Evolutionary conservation across 2,797 vertebrate genomes (phyloP), one percentile per base, ranked within the genome.

Genomic region (Balearica regulorum): DNA sequence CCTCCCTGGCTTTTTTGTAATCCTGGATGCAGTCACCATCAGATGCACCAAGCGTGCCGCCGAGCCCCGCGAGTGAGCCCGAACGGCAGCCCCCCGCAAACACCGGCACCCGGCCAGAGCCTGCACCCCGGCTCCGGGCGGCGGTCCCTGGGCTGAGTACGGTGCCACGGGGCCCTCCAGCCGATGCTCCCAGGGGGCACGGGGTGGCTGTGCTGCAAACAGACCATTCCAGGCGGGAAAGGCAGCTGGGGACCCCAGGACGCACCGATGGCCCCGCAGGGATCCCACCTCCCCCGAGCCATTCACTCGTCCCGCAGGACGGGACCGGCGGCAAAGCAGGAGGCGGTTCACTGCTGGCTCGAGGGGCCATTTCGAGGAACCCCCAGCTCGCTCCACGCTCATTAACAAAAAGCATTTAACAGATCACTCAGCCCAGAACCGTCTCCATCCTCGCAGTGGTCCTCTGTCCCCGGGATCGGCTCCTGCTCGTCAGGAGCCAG

Each of bases 311-410:
- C 73, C 72, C 2, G 2, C 29, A 29, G 79, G 22, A 58, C 14
- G 6, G 71, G 31, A 66, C 17, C 5, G 13, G 0, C 8, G 53
- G 77, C 55, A 73, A 73, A 70, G 53, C 49, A 39, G 35, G 44
- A 20, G 58, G 9, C 83, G 19, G 21, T n/a, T 85, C 41, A 6
- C 6, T 68, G 68, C 26, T 0, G 0, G 46, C 51, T 73, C 6
- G 1, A 73, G 65, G 37, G 43, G 22, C 43, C 26, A 1, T 19
- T 80, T 58, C 80, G 13, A 51, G 60, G 75, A 83, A 31, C 22
- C 31, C 61, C 10, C 64, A 16, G 68, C 55, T 37, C 1, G 0
- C 31, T 76, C 48, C 76, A 16, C 4, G 3, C 60, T 83, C 37
- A 1, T n/a, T 18, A 28, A 60, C 26, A 33, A 71, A 43, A 53